Evolutionary conservation across 2,113 vertebrate genomes (phyloP).

Genomic region (Crotalus helleri): DNA sequence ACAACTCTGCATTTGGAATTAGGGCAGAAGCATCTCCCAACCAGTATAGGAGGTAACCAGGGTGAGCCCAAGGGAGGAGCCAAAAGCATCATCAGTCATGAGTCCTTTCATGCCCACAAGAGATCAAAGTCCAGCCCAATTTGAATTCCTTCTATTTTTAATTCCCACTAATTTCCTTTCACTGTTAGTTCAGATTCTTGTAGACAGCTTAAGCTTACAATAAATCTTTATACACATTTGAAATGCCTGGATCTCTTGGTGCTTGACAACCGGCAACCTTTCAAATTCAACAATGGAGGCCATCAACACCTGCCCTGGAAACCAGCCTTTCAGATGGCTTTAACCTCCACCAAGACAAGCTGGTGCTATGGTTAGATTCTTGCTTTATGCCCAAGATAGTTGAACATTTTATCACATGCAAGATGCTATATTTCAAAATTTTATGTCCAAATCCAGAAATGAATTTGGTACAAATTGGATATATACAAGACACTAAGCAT

Average conservation of each 20-base stretch:
- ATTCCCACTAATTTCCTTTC: neutral
- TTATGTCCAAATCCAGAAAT: neutral
- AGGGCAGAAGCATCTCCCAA: neutral
- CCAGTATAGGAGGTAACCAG: neutral
- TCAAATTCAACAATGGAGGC: neutral
- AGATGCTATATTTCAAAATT: neutral
- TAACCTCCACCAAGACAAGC: neutral
- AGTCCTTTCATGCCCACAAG: neutral
- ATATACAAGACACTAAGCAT: neutral
- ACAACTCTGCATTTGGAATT: neutral
- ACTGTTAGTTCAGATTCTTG: neutral
- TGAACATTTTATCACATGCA: neutral
- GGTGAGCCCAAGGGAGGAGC: neutral
- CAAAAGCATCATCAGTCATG: neutral
- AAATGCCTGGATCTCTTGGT: neutral
- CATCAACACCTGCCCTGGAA: neutral
- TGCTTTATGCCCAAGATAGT: neutral
- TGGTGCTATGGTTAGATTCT: neutral
- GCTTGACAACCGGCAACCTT: neutral
- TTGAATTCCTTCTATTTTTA: neutral
- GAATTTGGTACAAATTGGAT: neutral
- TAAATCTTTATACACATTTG: neutral
- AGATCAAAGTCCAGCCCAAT: neutral
- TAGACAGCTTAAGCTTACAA: neutral
- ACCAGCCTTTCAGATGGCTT: neutral